Evolutionary conservation across 2,797 vertebrate species (phyloP).

Genomic region (Epinephelus malabaricus): DNA sequence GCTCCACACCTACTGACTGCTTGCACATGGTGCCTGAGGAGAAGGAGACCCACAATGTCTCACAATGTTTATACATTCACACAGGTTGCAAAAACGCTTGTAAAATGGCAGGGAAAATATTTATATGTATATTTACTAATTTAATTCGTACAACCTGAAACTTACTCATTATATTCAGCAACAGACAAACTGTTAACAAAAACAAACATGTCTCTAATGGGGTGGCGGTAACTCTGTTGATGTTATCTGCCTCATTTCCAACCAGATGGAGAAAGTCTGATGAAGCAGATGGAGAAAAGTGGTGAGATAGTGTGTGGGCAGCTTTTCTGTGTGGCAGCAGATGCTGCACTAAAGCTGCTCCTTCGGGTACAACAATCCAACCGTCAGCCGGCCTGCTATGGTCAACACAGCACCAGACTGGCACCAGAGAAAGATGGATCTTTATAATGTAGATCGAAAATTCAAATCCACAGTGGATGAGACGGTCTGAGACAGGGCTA

Average conservation of each 20-base stretch:
- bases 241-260: conserved; percentile 2
- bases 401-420: conserved; percentile 6
- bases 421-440: conserved; percentile 2
- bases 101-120: no score
- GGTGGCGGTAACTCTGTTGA: neutral
- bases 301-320: conserved; percentile 5
- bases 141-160: no score
- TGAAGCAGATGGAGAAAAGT: conserved; percentile 18
- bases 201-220: neutral
- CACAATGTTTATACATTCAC: no score
- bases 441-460: neutral
- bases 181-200: neutral
- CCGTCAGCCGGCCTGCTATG: conserved; percentile 17
- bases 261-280: conserved; percentile 27
- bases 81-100: no score
- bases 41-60: no score
- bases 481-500: neutral
- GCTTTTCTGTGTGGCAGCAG: conserved; percentile 26
- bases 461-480: neutral
- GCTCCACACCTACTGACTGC: no score
- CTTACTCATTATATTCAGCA: neutral
- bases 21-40: no score
- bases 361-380: conserved; percentile 37
- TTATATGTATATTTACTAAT: no score
- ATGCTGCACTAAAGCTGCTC: conserved; percentile 35